Conservation (phyloP, 1,140 invertebrate species). For the Akabosia matsudoensis region DNA sequence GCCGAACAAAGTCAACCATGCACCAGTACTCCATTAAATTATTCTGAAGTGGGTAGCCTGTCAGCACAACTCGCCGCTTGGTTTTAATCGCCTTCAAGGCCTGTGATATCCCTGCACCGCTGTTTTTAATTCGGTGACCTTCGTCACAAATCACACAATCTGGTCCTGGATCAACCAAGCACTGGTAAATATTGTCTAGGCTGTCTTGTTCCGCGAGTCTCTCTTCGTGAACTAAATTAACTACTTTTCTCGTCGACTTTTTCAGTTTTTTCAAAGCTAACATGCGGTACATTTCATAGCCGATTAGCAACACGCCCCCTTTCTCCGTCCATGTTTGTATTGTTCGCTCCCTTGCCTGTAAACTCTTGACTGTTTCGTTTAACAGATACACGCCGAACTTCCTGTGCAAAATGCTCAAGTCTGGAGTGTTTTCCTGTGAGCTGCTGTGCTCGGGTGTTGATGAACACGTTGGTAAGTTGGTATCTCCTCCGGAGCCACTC, state of each 20-base stretch:
- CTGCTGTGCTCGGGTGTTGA: not conserved
- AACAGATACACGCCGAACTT: constrained; percentile 84
- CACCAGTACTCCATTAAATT: constrained; percentile 93
- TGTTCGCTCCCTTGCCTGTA: constrained; percentile 72
- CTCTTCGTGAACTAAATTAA: constrained; percentile 43
- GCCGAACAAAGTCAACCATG: constrained; percentile 93
- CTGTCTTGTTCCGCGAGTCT: constrained; percentile 51
- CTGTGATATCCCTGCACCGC: constrained; percentile 86
- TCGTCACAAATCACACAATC: constrained; percentile 94
- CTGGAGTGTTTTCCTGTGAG: too few species aligned
- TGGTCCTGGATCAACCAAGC: constrained; percentile 85
- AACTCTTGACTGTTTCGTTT: constrained; percentile 91
- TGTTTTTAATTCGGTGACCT: constrained; percentile 94
- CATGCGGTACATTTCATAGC: constrained; percentile 93
- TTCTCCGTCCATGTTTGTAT: constrained; percentile 72
- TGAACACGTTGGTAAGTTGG: constrained; percentile 6
- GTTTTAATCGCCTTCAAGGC: constrained; percentile 88
- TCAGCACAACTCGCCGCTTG: constrained; percentile 82
- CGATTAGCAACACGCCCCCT: constrained; percentile 93
- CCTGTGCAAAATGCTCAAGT: constrained; percentile 51
- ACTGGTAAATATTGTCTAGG: constrained; percentile 67
- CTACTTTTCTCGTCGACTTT: constrained; percentile 50
- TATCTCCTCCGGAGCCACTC: too few species aligned
- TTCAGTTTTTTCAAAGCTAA: constrained; percentile 67
- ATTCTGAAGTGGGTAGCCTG: constrained; percentile 95